Base-by-base conservation (phyloP, 2,113 vertebrate species). In the Scortum barcoo region DNA sequence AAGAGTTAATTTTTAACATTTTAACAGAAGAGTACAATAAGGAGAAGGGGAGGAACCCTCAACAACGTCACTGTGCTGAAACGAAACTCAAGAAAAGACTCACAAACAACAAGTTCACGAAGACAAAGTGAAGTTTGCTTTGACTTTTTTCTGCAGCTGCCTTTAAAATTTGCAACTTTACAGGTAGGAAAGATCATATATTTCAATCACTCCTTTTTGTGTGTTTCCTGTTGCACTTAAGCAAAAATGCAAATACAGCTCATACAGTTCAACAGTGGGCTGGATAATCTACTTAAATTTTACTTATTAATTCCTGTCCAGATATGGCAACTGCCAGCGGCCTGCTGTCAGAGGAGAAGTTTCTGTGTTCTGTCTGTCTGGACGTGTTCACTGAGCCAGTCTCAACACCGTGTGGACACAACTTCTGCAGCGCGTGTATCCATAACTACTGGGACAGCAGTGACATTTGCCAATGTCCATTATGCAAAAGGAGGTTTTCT, bases 311-410 rank as follows among this genome's bases (percentile, higher is more conserved):
- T 73, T 73, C 16, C 51, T 83, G 12, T 9, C 1, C 57, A 87
- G 81, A 83, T 24, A 87, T 89, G 88, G 85, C 85, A 0, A 24
- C 73, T 19, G 51, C 68, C 24, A 80, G 67, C 65, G 12, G 69
- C 61, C 28, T 83, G 28, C 30, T 77, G 46, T 80, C 71, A 72
- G 71, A 82, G 51, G 86, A 88, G 6, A 73, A 13, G 57, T 82
- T 84, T 72, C 54, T 76, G n/a, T 91, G 86, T 28, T 76, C 85
- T 13, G 19, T 87, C 10, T 87, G 87, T 33, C 72, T 86, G 79
- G 80, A 89, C 0, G 71, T 91, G 67, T 89, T 89, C 11, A 88
- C 48, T 16, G 5, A 86, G 28, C 87, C 80, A 8, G 83, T 89
- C 13, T 53, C 88, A n/a, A 86, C 70, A 0, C 66, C 77, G 7